These are phyloP conservation scores for Suricata suricatta DNA, from an alignment of 2,113 vertebrate genomes.

Conservation along the genomic window DNA sequence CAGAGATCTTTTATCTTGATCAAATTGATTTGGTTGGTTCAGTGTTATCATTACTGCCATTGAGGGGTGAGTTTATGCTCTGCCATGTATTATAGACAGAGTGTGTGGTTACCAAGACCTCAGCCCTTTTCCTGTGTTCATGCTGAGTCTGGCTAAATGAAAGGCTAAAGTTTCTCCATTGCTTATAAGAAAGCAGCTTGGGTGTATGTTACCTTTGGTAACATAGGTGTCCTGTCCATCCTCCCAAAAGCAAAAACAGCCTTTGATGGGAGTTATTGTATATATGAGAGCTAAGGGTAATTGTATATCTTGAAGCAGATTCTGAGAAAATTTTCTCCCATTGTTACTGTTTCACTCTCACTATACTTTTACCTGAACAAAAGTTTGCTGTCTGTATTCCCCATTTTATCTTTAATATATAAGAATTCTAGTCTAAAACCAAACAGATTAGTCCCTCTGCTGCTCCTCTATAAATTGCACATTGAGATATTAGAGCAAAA, in stretches of 20 bases:
- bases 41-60: background rate
- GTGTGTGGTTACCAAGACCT: background rate
- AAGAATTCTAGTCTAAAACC: slow-evolving; percentile 17
- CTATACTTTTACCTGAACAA: background rate
- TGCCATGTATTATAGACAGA: background rate
- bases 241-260: background rate
- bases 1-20: background rate
- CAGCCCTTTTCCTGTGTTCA: background rate
- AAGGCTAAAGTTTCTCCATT: background rate
- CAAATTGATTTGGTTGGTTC: background rate
- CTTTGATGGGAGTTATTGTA: background rate
- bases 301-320: background rate
- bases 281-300: background rate
- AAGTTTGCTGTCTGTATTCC: background rate
- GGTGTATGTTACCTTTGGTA: background rate
- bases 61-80: background rate
- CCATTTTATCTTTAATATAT: background rate
- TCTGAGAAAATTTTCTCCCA: background rate
- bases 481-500: background rate
- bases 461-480: background rate
- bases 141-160: background rate
- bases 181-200: background rate
- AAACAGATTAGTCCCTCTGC: background rate
- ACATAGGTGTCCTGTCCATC: background rate
- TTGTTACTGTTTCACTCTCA: background rate